These are phyloP conservation scores for Pristis pectinata DNA, from an alignment of 2,797 vertebrate genomes.

Conservation along the genomic window DNA sequence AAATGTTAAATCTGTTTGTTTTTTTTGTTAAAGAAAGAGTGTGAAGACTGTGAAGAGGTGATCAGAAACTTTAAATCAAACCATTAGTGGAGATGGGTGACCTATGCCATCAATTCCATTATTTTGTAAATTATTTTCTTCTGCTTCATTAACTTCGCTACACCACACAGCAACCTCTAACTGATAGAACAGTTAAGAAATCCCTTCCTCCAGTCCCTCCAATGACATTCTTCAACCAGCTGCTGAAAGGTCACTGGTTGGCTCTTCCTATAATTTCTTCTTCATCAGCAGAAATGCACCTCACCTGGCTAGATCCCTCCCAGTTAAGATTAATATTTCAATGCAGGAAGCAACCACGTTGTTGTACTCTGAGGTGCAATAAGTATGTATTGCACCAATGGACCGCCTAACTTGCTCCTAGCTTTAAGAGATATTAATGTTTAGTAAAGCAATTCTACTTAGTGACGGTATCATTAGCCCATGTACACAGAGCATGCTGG, in stretches of 20 bases:
- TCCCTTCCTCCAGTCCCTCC: neutral
- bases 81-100: neutral
- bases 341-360: neutral
- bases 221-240: neutral
- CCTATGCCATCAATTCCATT: neutral
- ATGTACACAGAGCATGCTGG: slow-evolving; percentile 37
- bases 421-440: slow-evolving; percentile 37
- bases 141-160: neutral
- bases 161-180: neutral
- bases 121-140: slow-evolving; percentile 10
- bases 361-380: slow-evolving; percentile 19
- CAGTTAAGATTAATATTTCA: neutral
- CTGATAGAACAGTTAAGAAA: neutral
- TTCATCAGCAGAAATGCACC: neutral
- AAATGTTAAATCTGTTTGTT: neutral
- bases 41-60: neutral
- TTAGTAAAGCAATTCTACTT: slow-evolving; percentile 38
- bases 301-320: neutral
- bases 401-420: slow-evolving; percentile 25
- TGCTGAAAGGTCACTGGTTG: neutral
- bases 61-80: neutral
- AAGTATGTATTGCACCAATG: slow-evolving; percentile 22
- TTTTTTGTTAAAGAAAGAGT: neutral
- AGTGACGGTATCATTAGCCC: slow-evolving; percentile 38
- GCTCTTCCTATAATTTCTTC: neutral